Evolutionary conservation across 2,113 vertebrate genomes (phyloP).

Genomic region (Corydoras sp.): DNA sequence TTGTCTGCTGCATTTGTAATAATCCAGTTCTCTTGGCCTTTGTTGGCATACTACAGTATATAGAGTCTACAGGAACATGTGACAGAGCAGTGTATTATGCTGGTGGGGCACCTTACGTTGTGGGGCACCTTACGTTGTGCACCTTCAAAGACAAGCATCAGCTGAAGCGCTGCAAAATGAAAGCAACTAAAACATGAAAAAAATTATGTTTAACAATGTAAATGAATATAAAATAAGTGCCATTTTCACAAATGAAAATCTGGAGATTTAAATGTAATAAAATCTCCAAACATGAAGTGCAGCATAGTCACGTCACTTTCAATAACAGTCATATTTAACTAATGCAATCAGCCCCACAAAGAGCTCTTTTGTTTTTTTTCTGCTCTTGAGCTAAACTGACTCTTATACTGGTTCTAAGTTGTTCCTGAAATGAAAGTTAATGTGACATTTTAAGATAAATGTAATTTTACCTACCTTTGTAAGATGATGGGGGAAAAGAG

Average conservation of each 20-base stretch:
- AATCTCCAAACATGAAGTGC: not conserved
- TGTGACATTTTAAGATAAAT: not conserved
- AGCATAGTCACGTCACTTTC: not conserved
- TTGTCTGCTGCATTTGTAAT: conserved; percentile 65
- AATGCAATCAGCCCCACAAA: no score
- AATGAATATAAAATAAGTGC: no score
- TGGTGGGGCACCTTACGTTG: no score
- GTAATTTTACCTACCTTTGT: no score
- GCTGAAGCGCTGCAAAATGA: not conserved
- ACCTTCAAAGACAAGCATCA: not conserved
- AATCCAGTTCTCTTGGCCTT: conserved; percentile 53
- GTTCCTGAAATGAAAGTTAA: conserved; percentile 59
- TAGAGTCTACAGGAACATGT: conserved; percentile 21
- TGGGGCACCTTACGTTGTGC: no score
- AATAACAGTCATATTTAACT: conserved; percentile 1
- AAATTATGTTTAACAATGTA: no score
- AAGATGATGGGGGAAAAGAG: no score
- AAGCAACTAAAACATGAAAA: no score
- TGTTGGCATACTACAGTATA: conserved; percentile 24
- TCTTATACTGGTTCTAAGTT: conserved; percentile 55
- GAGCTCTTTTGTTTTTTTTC: not conserved
- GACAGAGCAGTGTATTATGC: no score
- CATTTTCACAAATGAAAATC: no score
- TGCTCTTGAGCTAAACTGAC: conserved; percentile 11
- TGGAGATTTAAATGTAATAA: no score